These are phyloP conservation scores for Lepidochrysops patricia DNA, from an alignment of 2,888 invertebrate genomes.

Conservation along the genomic window DNA sequence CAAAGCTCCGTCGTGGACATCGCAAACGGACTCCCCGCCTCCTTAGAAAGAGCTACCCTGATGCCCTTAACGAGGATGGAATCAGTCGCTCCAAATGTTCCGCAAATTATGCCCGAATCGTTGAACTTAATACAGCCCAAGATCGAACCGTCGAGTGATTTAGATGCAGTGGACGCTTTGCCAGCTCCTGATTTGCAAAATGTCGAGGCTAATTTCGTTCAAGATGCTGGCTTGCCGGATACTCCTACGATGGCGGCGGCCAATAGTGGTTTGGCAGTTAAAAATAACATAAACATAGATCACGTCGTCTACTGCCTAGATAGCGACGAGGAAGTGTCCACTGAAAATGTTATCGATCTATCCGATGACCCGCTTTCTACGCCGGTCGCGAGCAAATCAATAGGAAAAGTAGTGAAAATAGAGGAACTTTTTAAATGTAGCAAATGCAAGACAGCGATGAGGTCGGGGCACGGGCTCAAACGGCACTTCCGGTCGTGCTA, in stretches of 20 bases:
- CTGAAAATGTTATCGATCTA: constrained; percentile 32
- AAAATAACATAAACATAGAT: neutral
- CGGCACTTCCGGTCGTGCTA: constrained; percentile 34
- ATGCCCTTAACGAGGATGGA: neutral
- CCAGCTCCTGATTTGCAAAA: neutral
- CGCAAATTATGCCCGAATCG: neutral
- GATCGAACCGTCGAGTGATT: neutral
- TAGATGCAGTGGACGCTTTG: neutral
- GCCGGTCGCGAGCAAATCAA: neutral
- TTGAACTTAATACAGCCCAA: neutral
- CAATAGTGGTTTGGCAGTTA: neutral
- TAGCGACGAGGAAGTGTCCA: constrained; percentile 51
- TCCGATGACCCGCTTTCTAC: constrained; percentile 30
- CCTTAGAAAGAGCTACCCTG: neutral
- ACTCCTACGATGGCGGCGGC: neutral
- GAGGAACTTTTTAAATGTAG: constrained; percentile 37
- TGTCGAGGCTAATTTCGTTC: neutral
- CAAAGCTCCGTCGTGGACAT: no score
- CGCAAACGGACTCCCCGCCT: neutral
- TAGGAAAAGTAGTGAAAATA: constrained; percentile 15
- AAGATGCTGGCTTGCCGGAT: neutral
- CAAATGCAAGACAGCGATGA: constrained; percentile 32
- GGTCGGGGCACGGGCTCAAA: constrained; percentile 32
- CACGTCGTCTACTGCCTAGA: constrained; percentile 32
- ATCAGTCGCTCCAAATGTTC: neutral